Evolutionary conservation across 2,113 vertebrate genomes (phyloP), one percentile per base, ranked within the genome.

Genomic region (Gallinago undulata): DNA sequence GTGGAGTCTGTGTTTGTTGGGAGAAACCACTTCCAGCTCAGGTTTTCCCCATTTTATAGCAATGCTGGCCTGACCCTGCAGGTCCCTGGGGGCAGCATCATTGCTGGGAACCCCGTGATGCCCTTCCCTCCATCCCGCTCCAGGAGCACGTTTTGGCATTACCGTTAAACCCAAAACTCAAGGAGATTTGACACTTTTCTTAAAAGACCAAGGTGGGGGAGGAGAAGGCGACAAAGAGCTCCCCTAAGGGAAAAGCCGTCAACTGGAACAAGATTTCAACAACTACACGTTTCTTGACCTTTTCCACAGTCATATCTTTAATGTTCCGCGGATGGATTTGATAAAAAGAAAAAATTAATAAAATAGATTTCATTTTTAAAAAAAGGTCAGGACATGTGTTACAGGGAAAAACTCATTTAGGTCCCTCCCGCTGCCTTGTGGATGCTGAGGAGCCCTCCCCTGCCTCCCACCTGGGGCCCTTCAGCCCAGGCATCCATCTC

Each of bases 301-400:
- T 98, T 98, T 98, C 97, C 81, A 66, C 96, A 96, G 92, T 84
- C 96, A 24, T 75, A 97, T 95, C 93, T 95, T 87, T 89, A 94
- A 92, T 53, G 84, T 72, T 91, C 89, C 92, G 75, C n/a, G 30
- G 82, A 84, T 0, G 25, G 92, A 96, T 93, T 89, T 96, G 97
- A 93, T 97, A 93, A 98, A 98, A 98, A 96, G 95, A 97, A 97
- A 97, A 97, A 97, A 97, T 97, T 97, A 98, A 98, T 97, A 97
- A 97, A 98, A 98, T 90, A 91, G 97, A 97, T 97, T 98, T 97
- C 97, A 97, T 97, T 97, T 92, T 93, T 92, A 23, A 95, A 97
- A 98, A 96, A 98, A 98, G 98, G 98, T 98, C 98, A 98, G 95
- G 93, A 97, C 97, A 96, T 41, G 93, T 97, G 97, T 98, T 97